phyloP scores from a whole-genome alignment of 2,113 vertebrate species.

The Tyrannus savana region DNA sequence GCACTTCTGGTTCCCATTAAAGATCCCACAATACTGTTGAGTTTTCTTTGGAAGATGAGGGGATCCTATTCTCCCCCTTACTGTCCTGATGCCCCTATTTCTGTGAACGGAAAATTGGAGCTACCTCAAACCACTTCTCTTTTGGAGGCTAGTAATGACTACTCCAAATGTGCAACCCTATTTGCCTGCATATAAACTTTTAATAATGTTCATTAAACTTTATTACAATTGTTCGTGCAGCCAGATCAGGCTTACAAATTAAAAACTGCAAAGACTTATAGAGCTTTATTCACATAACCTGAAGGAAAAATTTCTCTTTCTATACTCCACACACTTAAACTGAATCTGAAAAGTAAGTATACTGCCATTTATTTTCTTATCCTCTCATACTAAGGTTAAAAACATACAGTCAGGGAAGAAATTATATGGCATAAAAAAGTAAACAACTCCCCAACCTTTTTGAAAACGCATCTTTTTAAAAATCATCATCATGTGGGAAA shows the following conservation, averaged over 20 bases:
- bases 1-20: neutral
- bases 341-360: neutral
- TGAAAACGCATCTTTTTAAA: neutral
- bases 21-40: fast-evolving
- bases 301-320: neutral
- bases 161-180: slow-evolving; percentile 30
- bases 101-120: slow-evolving; percentile 20
- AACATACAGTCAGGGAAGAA: neutral
- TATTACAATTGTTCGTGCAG: slow-evolving; percentile 60
- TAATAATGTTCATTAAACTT: slow-evolving; percentile 74
- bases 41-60: neutral
- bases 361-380: neutral
- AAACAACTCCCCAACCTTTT: neutral
- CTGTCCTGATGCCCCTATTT: neutral
- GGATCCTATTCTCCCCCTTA: neutral
- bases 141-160: slow-evolving; percentile 37
- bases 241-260: slow-evolving; percentile 51
- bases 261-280: slow-evolving; percentile 48
- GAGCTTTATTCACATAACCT: neutral
- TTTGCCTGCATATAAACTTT: slow-evolving; percentile 67
- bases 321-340: neutral
- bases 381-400: neutral
- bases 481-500: neutral
- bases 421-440: neutral
- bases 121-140: slow-evolving; percentile 4